Evolutionary conservation across 2,113 vertebrate genomes (phyloP).

Genomic region (Acanthochromis polyacanthus): DNA sequence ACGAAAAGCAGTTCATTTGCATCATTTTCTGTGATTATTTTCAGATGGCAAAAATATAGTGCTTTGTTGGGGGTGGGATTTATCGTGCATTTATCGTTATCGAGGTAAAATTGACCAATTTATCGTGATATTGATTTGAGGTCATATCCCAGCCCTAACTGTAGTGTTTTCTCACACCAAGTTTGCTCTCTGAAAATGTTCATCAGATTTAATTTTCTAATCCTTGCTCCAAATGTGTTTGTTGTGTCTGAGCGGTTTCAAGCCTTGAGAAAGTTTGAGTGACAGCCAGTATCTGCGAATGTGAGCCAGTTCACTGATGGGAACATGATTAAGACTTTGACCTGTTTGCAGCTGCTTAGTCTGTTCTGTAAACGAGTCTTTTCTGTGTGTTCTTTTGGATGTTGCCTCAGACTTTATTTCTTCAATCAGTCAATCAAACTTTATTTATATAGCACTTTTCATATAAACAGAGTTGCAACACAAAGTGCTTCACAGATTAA

Average conservation of each 20-base stretch:
- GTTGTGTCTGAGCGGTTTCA: neutral
- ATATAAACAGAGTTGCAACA: no score
- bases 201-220: constrained; percentile 17
- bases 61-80: no score
- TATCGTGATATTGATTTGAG: no score
- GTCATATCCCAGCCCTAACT: no score
- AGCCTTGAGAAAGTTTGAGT: constrained; percentile 23
- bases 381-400: neutral
- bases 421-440: no score
- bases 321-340: constrained; percentile 40
- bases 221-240: constrained; percentile 9
- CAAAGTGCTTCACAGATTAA: no score
- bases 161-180: neutral
- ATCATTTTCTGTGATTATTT: no score
- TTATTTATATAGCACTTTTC: no score
- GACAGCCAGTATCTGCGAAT: constrained; percentile 34
- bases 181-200: neutral
- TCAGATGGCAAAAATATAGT: no score
- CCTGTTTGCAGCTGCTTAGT: constrained; percentile 30
- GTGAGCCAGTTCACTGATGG: constrained; percentile 25
- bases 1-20: no score
- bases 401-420: neutral
- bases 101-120: no score
- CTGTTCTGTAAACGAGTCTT: constrained; percentile 23
- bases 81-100: no score